These are phyloP conservation scores for Drosophila bocqueti DNA, from an alignment of 1,140 invertebrate species.

Conservation along the genomic window DNA sequence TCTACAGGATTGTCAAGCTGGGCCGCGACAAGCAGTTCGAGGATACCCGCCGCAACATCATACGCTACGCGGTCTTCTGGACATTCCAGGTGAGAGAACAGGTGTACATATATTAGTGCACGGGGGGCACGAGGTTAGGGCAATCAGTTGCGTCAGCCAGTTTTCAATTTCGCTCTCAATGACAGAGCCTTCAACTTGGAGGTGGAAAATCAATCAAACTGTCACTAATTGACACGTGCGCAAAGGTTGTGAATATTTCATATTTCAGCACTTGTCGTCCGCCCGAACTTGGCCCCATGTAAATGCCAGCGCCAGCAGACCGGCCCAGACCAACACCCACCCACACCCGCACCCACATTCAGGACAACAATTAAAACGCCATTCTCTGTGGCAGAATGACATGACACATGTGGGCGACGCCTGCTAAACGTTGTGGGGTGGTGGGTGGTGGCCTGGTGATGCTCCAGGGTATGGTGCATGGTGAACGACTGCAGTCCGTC, in stretches of 20 bases:
- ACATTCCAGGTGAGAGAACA: conserved; percentile 91
- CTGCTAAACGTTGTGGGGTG: conserved; percentile 43
- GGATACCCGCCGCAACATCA: conserved; percentile 93
- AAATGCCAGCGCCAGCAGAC: conserved; percentile 25
- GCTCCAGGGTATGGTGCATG: background rate
- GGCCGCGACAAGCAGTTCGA: conserved; percentile 96
- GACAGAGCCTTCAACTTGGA: conserved; percentile 60
- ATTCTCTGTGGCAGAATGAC: conserved; percentile 40
- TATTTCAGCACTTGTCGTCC: conserved; percentile 67
- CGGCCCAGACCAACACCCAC: conserved; percentile 4
- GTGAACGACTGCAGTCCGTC: conserved; percentile 12
- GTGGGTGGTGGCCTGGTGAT: background rate
- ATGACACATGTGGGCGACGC: conserved; percentile 59
- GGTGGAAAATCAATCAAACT: conserved; percentile 70
- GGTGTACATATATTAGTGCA: background rate
- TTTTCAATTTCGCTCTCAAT: conserved; percentile 45
- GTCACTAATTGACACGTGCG: conserved; percentile 56
- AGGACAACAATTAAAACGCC: conserved; percentile 58
- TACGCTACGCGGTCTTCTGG: conserved; percentile 95
- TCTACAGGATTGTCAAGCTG: conserved; percentile 95
- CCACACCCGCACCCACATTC: background rate
- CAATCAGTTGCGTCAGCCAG: conserved; percentile 43
- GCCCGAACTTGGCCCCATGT: conserved; percentile 14
- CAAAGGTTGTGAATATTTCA: conserved; percentile 68
- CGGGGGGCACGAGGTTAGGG: background rate